Evolutionary conservation across 2,797 vertebrate species (phyloP).

Genomic region (Eulemur rubriventer): DNA sequence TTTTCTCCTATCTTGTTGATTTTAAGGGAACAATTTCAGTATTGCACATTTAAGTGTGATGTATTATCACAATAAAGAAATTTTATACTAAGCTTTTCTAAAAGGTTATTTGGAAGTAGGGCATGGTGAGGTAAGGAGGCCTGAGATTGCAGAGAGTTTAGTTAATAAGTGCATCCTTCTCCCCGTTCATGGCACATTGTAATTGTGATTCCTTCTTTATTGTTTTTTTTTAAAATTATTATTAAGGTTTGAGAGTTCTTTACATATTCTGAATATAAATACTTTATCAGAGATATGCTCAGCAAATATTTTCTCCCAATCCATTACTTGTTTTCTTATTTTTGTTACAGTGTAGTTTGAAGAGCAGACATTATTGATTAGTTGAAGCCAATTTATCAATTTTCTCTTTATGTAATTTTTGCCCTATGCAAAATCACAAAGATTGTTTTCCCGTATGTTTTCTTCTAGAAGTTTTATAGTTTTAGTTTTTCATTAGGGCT

Average conservation of each 20-base stretch:
- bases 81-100: neutral
- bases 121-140: neutral
- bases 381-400: neutral
- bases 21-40: neutral
- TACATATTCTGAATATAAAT: neutral
- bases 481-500: neutral
- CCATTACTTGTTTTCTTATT: neutral
- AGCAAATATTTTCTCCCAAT: neutral
- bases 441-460: neutral
- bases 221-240: neutral
- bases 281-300: slow-evolving; percentile 3
- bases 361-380: neutral
- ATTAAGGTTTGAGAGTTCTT: neutral
- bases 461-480: neutral
- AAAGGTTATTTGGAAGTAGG: neutral
- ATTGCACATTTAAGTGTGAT: neutral
- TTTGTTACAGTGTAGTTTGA: neutral
- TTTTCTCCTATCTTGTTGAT: neutral
- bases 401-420: neutral
- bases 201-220: neutral
- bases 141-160: neutral
- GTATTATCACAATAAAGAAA: neutral
- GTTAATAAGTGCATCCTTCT: neutral
- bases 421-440: neutral
- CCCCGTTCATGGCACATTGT: neutral